phyloP scores from a whole-genome alignment of 2,888 invertebrate species.

The Alitta virens region DNA sequence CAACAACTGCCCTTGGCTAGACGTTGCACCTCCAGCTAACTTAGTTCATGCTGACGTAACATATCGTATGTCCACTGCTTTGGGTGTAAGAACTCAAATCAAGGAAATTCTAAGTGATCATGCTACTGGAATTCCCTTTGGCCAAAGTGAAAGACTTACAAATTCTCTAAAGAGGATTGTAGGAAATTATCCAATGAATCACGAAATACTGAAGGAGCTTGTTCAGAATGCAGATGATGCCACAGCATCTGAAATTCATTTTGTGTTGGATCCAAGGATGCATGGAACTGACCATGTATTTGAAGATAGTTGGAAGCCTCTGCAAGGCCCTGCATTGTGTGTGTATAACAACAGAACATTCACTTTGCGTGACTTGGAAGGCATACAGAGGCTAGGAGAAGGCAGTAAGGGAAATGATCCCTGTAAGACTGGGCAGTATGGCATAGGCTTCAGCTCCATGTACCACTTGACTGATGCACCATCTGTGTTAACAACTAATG shows the following conservation, averaged over 20 bases:
- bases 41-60: constrained; percentile 32
- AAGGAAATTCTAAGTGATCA: constrained; percentile 26
- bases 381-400: constrained; percentile 47
- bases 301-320: constrained; percentile 30
- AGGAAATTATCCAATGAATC: constrained; percentile 38
- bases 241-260: constrained; percentile 43
- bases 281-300: constrained; percentile 33
- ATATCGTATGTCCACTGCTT: constrained; percentile 27
- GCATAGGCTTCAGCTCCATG: constrained; percentile 52
- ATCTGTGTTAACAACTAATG: constrained; percentile 38
- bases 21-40: constrained; percentile 19
- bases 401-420: constrained; percentile 47
- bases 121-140: constrained; percentile 36
- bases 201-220: constrained; percentile 45
- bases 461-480: constrained; percentile 52
- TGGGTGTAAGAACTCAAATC: constrained; percentile 30
- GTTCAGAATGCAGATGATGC: constrained; percentile 35
- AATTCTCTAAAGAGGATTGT: constrained; percentile 40
- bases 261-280: constrained; percentile 37
- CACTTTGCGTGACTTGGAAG: constrained; percentile 39
- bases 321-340: constrained; percentile 52
- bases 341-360: constrained; percentile 49
- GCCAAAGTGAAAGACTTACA: constrained; percentile 43
- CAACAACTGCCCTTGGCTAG: constrained; percentile 35
- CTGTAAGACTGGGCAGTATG: constrained; percentile 49